Base-by-base conservation (phyloP, 2,888 invertebrate species). In the Endomychus coccineus region DNA sequence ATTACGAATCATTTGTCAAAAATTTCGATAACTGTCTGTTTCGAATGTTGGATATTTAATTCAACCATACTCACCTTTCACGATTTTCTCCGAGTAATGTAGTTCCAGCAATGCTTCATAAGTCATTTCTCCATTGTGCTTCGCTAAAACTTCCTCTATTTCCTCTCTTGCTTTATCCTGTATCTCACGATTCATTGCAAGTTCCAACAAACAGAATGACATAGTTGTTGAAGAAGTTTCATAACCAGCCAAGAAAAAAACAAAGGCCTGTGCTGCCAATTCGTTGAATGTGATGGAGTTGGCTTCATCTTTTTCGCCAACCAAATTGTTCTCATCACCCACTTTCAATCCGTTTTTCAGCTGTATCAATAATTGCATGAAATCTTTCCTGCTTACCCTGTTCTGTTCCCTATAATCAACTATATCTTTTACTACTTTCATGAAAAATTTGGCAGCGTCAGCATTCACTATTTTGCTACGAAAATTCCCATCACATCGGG, bases 221-320 rank as follows among this genome's bases (percentile, higher is more conserved):
- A 70, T 55, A 5, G 67, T 63, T 2, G 68, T 64, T 4, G 66
- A 61, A 0, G 71, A 70, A 1, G 73, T 71, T 49, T 73, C 73
- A 36, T 69, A 72, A 1, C 73, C 73, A 4, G 69, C 73, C 1
- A 61, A 30, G 36, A 71, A 71, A 45, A 77, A 74, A 0, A 71
- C 49, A 16, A 42, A 48, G 2, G 42, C 35, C 37, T 77, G 73
- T 0, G 73, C 66, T 0, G 69, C 64, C 2, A 75, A 39, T 16
- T 73, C 43, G 1, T 44, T 33, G 7, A 45, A 27, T 4, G 31
- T 16, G 9, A 37, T 12, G 1, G 6, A 25, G 11, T 16, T 24
- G 12, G 15, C 16, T n/a, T 10, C 19, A 25, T 31, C 25, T 28
- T 38, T 35, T 12, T 36, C 41, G 2, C 36, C 15, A 15, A n/a